These are phyloP conservation scores for Gastrophysa polygoni DNA, from an alignment of 2,888 invertebrate species.

Conservation along the genomic window DNA sequence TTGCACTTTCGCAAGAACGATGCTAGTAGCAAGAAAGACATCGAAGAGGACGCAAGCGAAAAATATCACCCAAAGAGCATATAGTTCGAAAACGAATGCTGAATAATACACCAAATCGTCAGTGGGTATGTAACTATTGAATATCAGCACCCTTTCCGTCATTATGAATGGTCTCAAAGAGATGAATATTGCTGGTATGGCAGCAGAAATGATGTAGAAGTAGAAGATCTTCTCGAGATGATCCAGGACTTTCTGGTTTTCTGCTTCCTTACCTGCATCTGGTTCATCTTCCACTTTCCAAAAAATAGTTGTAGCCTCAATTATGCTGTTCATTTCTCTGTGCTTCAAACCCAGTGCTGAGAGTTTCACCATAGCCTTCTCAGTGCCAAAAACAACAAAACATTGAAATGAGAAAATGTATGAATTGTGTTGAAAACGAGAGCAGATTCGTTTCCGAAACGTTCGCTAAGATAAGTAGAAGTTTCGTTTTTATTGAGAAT, in stretches of 20 bases:
- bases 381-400: not conserved
- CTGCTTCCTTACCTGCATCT: conserved; percentile 3
- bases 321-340: not conserved
- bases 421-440: too few species aligned
- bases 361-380: conserved; percentile 8
- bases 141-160: not conserved
- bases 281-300: conserved; percentile 15
- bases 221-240: not conserved
- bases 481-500: too few species aligned
- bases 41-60: conserved; percentile 6
- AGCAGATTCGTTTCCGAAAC: too few species aligned
- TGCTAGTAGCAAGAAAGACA: conserved; percentile 2
- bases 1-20: not conserved
- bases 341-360: not conserved
- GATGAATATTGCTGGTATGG: not conserved
- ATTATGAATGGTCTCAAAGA: conserved; percentile 4
- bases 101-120: not conserved
- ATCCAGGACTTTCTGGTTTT: not conserved
- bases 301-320: not conserved
- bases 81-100: conserved; percentile 4
- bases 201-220: not conserved
- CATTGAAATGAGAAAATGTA: too few species aligned
- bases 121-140: conserved; percentile 6
- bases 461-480: too few species aligned
- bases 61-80: not conserved